phyloP scores from a whole-genome alignment of 2,113 vertebrate species.

The Macquaria australasica region DNA sequence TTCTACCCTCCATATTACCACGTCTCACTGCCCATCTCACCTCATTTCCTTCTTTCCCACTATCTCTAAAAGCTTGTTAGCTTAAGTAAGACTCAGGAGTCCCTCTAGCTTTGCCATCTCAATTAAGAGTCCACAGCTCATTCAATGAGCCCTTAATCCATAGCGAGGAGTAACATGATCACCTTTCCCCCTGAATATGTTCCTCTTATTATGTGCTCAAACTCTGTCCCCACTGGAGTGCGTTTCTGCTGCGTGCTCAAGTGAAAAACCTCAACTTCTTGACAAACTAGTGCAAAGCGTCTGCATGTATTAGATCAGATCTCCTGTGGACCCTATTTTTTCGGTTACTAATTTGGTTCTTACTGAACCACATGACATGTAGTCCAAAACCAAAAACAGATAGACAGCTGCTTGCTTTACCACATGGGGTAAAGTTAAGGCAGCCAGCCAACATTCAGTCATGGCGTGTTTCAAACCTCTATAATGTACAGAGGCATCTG shows the following conservation, averaged over 20 bases:
- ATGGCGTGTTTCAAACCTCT: constrained; percentile 30
- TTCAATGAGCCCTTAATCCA: constrained; percentile 62
- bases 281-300: constrained; percentile 37
- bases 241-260: constrained; percentile 11
- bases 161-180: constrained; percentile 34
- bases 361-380: constrained; percentile 24
- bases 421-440: constrained; percentile 39
- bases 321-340: background rate
- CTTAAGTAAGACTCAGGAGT: constrained; percentile 56
- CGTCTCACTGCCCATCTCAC: constrained; percentile 38
- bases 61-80: constrained; percentile 63
- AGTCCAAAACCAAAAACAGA: constrained; percentile 36
- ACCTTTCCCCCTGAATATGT: constrained; percentile 34
- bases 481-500: constrained; percentile 65
- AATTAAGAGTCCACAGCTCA: constrained; percentile 55
- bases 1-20: constrained; percentile 19
- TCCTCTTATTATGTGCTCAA: constrained; percentile 52
- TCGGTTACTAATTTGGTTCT: constrained; percentile 11
- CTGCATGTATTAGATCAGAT: background rate
- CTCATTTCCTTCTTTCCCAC: constrained; percentile 49
- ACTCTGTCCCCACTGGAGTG: constrained; percentile 17
- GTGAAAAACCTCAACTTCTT: constrained; percentile 41
- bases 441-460: constrained; percentile 33
- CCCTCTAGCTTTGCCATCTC: constrained; percentile 61
- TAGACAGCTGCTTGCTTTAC: constrained; percentile 33